phyloP scores from a whole-genome alignment of 2,888 invertebrate species.

The Drosophila formosana region DNA sequence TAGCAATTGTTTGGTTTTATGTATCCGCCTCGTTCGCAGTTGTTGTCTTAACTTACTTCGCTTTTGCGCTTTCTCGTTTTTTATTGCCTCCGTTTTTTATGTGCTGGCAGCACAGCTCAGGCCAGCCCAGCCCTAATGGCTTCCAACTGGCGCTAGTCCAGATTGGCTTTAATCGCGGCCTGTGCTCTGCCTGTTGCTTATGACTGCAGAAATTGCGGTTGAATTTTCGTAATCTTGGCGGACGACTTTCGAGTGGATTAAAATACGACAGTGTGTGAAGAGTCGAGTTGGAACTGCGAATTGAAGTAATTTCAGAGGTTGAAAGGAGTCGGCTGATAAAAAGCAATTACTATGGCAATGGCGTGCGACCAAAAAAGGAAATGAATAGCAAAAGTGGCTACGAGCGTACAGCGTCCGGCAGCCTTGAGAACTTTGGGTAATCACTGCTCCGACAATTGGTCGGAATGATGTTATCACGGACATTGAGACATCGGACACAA shows the following conservation, averaged over 20 bases:
- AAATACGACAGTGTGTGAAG: conserved; percentile 5
- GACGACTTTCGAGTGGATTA: conserved; percentile 46
- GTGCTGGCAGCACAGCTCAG: conserved; percentile 39
- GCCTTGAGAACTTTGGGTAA: not conserved
- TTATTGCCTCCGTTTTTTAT: conserved; percentile 45
- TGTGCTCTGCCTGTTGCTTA: conserved; percentile 50
- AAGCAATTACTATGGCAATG: conserved; percentile 18
- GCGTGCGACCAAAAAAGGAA: conserved; percentile 10
- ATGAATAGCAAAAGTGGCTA: conserved; percentile 11
- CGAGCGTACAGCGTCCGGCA: not conserved
- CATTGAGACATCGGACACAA: conserved; percentile 7
- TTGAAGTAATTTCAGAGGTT: conserved; percentile 14
- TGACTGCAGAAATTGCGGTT: conserved; percentile 53
- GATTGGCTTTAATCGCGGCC: conserved; percentile 51
- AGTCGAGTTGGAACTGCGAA: conserved; percentile 35
- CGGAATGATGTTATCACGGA: conserved; percentile 6
- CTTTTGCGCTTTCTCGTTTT: conserved; percentile 26
- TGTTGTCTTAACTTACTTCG: conserved; percentile 65
- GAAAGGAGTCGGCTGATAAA: conserved; percentile 14
- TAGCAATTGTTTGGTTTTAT: conserved; percentile 80
- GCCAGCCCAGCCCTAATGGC: conserved; percentile 50
- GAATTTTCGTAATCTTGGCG: conserved; percentile 51
- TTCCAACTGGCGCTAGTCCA: conserved; percentile 40
- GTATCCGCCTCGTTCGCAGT: conserved; percentile 54
- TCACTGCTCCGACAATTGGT: conserved; percentile 11